Conservation (phyloP, 2,113 vertebrate genomes). For the Albula goreensis region DNA sequence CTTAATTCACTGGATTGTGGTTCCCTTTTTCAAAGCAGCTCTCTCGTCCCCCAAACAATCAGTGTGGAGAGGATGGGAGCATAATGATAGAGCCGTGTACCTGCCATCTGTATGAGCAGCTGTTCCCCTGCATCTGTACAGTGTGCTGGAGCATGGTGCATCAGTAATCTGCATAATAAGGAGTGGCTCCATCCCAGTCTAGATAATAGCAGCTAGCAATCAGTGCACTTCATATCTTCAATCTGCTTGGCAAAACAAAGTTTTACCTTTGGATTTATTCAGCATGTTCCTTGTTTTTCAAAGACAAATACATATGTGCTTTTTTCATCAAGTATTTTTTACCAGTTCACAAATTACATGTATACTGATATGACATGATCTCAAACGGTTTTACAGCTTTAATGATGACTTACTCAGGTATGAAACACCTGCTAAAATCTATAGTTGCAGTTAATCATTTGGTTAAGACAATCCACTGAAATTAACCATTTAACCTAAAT, state of each 20-base stretch:
- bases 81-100: conserved; percentile 99
- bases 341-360: too few relatives aligned
- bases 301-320: too few relatives aligned
- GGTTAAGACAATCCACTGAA: too few relatives aligned
- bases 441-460: too few relatives aligned
- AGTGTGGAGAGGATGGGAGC: conserved; percentile 98
- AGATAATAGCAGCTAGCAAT: conserved; percentile 98
- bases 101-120: conserved; percentile 99
- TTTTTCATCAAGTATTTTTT: too few relatives aligned
- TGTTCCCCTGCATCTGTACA: conserved; percentile 99
- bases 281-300: too few relatives aligned
- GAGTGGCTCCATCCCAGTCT: conserved; percentile 97
- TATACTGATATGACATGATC: too few relatives aligned
- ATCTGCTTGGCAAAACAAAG: conserved; percentile 68
- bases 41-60: conserved; percentile 85
- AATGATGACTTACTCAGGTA: too few relatives aligned
- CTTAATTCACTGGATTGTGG: conserved; percentile 83
- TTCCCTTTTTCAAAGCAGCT: conserved; percentile 80
- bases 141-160: conserved; percentile 97
- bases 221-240: conserved; percentile 97
- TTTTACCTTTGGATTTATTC: conserved; percentile 59
- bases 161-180: conserved; percentile 99
- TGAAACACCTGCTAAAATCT: too few relatives aligned
- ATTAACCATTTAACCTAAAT: too few relatives aligned
- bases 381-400: too few relatives aligned